Evolutionary conservation across 2,888 invertebrate genomes (phyloP).

Genomic region (Chouioia cunea): DNA sequence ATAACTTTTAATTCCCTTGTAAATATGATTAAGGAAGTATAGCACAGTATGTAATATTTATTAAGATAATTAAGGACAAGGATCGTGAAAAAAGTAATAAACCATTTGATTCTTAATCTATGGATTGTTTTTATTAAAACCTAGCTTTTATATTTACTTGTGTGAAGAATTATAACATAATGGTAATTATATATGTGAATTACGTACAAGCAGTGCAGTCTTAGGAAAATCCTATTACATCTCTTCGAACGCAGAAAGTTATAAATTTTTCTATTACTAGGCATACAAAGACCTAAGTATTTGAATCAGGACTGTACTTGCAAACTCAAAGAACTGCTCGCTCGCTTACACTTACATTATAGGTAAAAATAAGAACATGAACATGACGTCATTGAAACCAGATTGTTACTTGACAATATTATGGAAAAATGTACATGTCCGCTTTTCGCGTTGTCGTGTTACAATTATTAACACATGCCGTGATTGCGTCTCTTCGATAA

Average conservation of each 20-base stretch:
- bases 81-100: constrained; percentile 46
- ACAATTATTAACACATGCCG: constrained; percentile 18
- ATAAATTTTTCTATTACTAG: constrained; percentile 10
- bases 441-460: constrained; percentile 16
- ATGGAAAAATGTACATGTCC: constrained; percentile 45
- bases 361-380: constrained; percentile 43
- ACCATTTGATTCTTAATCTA: constrained; percentile 45
- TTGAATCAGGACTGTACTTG: constrained; percentile 11
- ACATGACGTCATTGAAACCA: constrained; percentile 30
- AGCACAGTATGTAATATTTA: constrained; percentile 43
- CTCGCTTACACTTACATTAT: constrained; percentile 5
- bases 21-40: constrained; percentile 40
- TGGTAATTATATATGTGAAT: constrained; percentile 30
- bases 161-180: constrained; percentile 43
- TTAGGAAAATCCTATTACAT: constrained; percentile 35
- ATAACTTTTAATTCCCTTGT: constrained; percentile 30
- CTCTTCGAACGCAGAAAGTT: constrained; percentile 14
- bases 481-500: constrained; percentile 15
- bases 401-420: constrained; percentile 31
- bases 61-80: constrained; percentile 40
- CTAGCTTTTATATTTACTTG: constrained; percentile 38
- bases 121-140: constrained; percentile 48
- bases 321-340: constrained; percentile 20
- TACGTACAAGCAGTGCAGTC: constrained; percentile 38
- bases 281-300: constrained; percentile 9